A percentile compares a stretch with the other conserved stretches of the same genome.
These are phyloP conservation scores for Mirza zaza DNA, from an alignment of 2,113 vertebrate genomes.

Conservation along the genomic window DNA sequence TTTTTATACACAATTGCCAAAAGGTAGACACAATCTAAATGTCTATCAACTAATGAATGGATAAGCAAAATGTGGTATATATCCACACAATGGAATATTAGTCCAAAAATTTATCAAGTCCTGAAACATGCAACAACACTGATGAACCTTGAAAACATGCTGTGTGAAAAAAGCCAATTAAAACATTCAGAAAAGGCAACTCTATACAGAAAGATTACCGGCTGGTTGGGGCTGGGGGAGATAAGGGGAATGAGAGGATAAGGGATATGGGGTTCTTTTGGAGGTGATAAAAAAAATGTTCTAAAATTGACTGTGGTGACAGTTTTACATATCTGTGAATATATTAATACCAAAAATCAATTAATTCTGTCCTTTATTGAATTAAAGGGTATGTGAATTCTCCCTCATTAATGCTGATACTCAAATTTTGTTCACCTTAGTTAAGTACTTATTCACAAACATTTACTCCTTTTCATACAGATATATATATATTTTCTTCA, in stretches of 20 bases:
- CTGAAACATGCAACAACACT: not conserved
- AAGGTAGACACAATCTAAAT: not conserved
- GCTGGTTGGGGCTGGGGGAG: not conserved
- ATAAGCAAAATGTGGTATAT: not conserved
- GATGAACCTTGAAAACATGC: not conserved
- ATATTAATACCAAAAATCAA: not conserved
- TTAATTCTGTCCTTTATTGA: not conserved
- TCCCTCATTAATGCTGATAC: not conserved
- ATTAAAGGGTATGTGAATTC: not conserved
- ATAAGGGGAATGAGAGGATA: not conserved
- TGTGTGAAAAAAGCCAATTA: not conserved
- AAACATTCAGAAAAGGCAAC: not conserved
- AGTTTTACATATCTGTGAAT: not conserved
- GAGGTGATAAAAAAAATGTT: not conserved
- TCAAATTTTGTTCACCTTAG: not conserved
- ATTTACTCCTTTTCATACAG: not conserved
- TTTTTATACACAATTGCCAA: not conserved
- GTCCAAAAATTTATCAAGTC: not conserved
- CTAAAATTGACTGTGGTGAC: not conserved
- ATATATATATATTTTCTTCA: not conserved
- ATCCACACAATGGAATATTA: not conserved
- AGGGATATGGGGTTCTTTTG: not conserved
- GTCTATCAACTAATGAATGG: not conserved
- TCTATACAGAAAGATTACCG: not conserved
- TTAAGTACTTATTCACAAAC: not conserved